phyloP scores from a whole-genome alignment of 2,797 vertebrate genomes.

The Thamnophis elegans region DNA sequence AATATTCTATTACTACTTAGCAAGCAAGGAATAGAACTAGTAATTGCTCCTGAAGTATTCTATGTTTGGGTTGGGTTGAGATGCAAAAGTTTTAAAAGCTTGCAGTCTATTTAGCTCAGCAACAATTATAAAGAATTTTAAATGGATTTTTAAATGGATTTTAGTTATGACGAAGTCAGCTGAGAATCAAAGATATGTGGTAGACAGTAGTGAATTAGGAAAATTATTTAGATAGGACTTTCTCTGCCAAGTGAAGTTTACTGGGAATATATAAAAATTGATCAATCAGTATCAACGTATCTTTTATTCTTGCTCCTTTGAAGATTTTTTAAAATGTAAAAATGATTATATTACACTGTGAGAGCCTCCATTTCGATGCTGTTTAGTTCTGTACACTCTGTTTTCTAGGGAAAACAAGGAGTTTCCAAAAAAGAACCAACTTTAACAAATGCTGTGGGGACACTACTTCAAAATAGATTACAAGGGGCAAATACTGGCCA shows the following conservation, averaged over 20 bases:
- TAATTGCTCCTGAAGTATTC: background rate
- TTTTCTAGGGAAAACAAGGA: conserved; percentile 45
- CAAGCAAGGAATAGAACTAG: background rate
- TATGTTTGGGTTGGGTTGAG: background rate
- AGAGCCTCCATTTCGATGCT: background rate
- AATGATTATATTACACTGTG: background rate
- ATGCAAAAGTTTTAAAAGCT: background rate
- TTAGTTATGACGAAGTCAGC: background rate
- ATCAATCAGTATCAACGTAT: background rate
- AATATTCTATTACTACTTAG: background rate
- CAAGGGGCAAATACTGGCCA: background rate
- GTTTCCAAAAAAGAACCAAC: conserved; percentile 40
- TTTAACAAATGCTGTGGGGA: conserved; percentile 44
- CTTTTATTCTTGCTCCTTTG: background rate
- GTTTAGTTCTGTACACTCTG: background rate
- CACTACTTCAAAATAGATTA: conserved; percentile 51
- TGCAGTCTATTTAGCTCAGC: background rate
- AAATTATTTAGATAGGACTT: background rate
- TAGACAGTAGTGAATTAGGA: background rate
- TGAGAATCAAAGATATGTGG: background rate
- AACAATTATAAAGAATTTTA: background rate
- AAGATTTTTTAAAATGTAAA: background rate
- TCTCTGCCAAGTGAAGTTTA: background rate
- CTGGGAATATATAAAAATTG: background rate
- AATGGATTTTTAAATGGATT: background rate